Evolutionary conservation across 2,888 invertebrate species (phyloP), one percentile per base, ranked within the genome.

Genomic region (Pammene fasciana): DNA sequence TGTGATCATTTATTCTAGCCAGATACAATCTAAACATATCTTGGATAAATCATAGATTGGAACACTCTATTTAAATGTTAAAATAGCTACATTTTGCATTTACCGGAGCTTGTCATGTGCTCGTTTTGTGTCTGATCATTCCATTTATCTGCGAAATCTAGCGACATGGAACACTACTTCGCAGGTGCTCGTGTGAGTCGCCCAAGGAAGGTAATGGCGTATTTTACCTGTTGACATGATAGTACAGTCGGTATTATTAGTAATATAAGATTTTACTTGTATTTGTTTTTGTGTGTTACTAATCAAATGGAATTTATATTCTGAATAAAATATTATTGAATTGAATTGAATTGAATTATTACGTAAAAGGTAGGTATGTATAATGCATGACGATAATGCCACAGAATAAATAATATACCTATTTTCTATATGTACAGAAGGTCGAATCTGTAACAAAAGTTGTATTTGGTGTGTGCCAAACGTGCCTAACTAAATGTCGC

Each of bases 91-190:
- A 67, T 48, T 41, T 38, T 26, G 26, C 26, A 67, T 50, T 26
- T 56, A 38, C 65, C 36, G 8, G 41, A 18, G 62, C 41, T n/a
- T 45, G 16, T 50, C 52, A 43, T 55, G 50, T 73, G 77, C 76
- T 81, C 82, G 82, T 83, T 81, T 76, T 72, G n/a, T 75, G 71
- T 76, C 76, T 83, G 80, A 86, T 82, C 80, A 76, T 79, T 82
- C 77, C 76, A 81, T 84, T 83, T 85, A 85, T 84, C 78, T 80
- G 76, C 72, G 75, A 79, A 73, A 80, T 79, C 75, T 76, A 70
- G 74, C 73, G 72, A 86, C 85, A 86, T 64, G 86, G 74, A 86
- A 85, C 75, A 78, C 79, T 85, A 86, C 86, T 86, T 82, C 74
- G 73, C 81, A 82, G 79, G 84, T 86, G 78, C 81, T 77, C 79